Base-by-base conservation (phyloP, 2,888 invertebrate genomes). In the Drosophila aldrichi region DNA sequence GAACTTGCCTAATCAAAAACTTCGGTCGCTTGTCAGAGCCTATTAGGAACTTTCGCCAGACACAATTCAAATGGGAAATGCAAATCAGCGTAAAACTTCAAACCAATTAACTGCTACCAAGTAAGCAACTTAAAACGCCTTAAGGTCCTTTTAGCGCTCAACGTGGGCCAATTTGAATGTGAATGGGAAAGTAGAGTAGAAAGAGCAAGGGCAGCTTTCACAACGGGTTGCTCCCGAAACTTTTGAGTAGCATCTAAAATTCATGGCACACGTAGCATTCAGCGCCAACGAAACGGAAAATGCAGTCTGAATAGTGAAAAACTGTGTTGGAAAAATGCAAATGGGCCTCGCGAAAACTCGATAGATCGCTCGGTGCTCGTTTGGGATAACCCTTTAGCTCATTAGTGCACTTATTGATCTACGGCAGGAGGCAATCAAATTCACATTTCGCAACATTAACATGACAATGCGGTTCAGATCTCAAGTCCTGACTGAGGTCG, bases 381-480 rank as follows among this genome's bases (percentile, higher is more conserved):
- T 25, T 12, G 40, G 51, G 40, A 32, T 56, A 67, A 72, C 70
- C 81, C 73, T 65, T 84, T 66, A 69, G 86, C 80, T 88, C 76
- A 87, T 85, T 88, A 84, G 76, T 67, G 76, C 67, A 62, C 74
- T 83, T 81, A 90, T 90, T 89, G 87, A 84, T 82, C 73, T 75
- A 71, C 75, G 77, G 78, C 79, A 79, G 82, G 65, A 82, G 81
- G 90, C 91, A 91, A 91, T 91, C 88, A 90, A 91, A 89, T 82
- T 81, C 88, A 80, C 81, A 90, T 91, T 90, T 89, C 69, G 88
- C 82, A 79, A 79, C 75, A 91, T 91, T 91, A 89, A 82, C 90
- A 90, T 91, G 88, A 91, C 90, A 86, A 86, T 74, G 77, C 63
- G 57, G 38, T 62, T 46, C 59, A 22, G 55, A 59, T 63, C 69